Percentiles rank a stretch among this genome's conserved stretches.
Conservation (phyloP, 2,888 invertebrate species). For the Siphonodentalium dalli region DNA sequence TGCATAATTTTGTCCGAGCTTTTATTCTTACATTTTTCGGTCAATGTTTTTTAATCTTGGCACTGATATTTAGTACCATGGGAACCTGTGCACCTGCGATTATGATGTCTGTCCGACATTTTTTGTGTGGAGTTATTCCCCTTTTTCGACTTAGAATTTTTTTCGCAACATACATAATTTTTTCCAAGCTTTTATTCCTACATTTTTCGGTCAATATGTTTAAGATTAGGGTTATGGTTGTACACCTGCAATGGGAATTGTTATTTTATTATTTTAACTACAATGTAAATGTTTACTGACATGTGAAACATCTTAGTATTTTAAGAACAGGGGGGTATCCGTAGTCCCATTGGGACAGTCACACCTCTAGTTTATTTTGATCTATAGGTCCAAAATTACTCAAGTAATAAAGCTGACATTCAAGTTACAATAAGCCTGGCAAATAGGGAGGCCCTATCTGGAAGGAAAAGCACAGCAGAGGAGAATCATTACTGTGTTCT, state of each 20-base stretch:
- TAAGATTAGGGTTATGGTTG: too few species aligned
- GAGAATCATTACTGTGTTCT: constrained; percentile 70
- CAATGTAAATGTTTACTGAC: neutral
- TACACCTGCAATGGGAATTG: neutral
- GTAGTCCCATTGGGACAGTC: neutral
- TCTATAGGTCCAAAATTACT: constrained; percentile 35
- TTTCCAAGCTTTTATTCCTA: too few species aligned
- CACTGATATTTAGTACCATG: too few species aligned
- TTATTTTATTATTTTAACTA: neutral
- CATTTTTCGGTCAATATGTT: too few species aligned
- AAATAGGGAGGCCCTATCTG: constrained; percentile 38
- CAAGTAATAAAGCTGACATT: constrained; percentile 38
- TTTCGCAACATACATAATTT: too few species aligned
- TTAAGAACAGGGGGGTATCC: neutral
- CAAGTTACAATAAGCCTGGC: constrained; percentile 42
- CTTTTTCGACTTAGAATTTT: too few species aligned
- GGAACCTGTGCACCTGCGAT: too few species aligned
- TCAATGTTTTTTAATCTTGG: too few species aligned
- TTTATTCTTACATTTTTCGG: too few species aligned
- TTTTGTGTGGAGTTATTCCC: too few species aligned
- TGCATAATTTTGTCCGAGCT: too few species aligned
- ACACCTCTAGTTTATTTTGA: neutral
- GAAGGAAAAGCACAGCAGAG: constrained; percentile 68
- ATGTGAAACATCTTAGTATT: neutral
- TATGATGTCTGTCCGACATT: too few species aligned